Conservation (phyloP, 2,797 vertebrate species). For the Pantherophis alleghaniensis region DNA sequence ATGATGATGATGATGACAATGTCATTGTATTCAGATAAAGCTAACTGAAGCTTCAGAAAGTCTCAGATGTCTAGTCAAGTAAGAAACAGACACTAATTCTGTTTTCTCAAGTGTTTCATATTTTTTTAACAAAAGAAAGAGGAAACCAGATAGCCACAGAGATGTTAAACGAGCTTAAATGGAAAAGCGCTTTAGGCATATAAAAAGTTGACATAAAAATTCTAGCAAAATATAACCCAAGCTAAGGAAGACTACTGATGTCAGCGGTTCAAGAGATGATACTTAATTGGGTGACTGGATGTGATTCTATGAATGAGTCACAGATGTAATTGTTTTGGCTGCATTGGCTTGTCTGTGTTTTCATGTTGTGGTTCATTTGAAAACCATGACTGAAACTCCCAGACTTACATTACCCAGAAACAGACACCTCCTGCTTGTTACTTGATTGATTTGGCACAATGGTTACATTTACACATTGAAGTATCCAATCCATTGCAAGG, state of each 20-base stretch:
- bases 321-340: slow-evolving; percentile 25
- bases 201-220: slow-evolving; percentile 6
- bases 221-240: slow-evolving; percentile 15
- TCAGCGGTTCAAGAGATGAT: slow-evolving; percentile 5
- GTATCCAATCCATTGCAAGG: background rate
- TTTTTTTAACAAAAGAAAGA: background rate
- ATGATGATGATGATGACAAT: background rate
- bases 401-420: slow-evolving; percentile 5
- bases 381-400: background rate
- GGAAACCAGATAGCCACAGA: background rate
- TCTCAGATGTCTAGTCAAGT: background rate
- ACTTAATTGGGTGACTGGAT: slow-evolving; percentile 19
- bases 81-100: background rate
- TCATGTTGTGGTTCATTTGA: slow-evolving; percentile 31
- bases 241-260: slow-evolving; percentile 11
- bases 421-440: background rate
- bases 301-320: slow-evolving; percentile 30
- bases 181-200: background rate
- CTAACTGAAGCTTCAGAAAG: slow-evolving; percentile 1
- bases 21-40: background rate
- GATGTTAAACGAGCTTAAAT: background rate
- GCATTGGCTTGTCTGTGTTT: slow-evolving; percentile 7
- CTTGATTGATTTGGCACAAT: background rate
- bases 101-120: slow-evolving; percentile 18
- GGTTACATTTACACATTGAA: background rate